phyloP scores from a whole-genome alignment of 2,797 vertebrate species.

The Sebastes oblongus region DNA sequence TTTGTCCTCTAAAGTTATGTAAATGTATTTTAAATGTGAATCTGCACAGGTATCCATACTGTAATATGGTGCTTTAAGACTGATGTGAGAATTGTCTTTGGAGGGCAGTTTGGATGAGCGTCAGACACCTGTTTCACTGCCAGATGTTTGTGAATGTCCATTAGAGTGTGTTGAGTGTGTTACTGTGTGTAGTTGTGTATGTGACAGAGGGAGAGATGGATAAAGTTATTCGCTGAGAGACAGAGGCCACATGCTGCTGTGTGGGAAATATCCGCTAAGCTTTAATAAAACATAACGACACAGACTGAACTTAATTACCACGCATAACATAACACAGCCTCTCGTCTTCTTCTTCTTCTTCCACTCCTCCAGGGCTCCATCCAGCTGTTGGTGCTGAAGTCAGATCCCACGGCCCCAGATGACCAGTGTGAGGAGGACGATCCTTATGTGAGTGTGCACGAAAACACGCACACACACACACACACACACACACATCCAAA shows the following conservation, averaged over 20 bases:
- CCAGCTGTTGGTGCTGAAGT: conserved; percentile 90
- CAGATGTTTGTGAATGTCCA: not conserved
- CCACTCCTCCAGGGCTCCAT: conserved; percentile 87
- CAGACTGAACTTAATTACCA: conserved; percentile 29
- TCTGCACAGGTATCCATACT: not conserved
- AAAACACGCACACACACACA: not conserved
- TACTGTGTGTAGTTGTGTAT: not conserved
- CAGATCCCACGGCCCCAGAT: conserved; percentile 85
- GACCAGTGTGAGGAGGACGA: conserved; percentile 95
- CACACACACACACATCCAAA: not conserved
- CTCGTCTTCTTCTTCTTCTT: not conserved
- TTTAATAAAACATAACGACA: conserved; percentile 25
- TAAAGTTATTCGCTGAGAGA: not conserved
- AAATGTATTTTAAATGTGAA: not conserved
- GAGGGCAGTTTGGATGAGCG: not conserved
- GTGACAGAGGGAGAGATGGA: not conserved
- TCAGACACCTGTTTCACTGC: not conserved
- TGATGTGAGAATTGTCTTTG: not conserved
- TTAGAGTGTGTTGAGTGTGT: not conserved
- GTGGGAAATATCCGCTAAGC: conserved; percentile 6
- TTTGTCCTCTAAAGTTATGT: not conserved
- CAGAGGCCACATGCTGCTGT: not conserved
- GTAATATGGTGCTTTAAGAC: not conserved
- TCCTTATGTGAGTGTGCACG: conserved; percentile 86
- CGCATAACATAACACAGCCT: not conserved